phyloP scores from a whole-genome alignment of 2,888 invertebrate genomes.

The Callyntrura guangdongensis region DNA sequence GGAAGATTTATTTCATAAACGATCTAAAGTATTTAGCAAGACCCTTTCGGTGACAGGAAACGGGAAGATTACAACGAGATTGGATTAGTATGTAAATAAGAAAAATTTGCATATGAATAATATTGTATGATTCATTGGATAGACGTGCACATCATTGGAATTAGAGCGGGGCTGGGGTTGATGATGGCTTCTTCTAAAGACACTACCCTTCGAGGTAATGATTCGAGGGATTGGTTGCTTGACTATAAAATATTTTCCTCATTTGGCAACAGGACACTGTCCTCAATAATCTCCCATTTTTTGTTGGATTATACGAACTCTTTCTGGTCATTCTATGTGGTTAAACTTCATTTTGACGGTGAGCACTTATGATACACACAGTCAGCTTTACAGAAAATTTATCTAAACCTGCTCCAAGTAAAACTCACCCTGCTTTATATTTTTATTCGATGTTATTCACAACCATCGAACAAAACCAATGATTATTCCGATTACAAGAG shows the following conservation, averaged over 20 bases:
- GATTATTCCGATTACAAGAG: not conserved
- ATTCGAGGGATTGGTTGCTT: conserved; percentile 29
- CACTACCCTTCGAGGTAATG: not conserved
- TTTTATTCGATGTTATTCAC: not conserved
- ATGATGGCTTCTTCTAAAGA: not conserved
- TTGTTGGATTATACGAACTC: not conserved
- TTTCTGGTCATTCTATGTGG: not conserved
- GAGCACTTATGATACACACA: not conserved
- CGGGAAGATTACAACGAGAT: conserved; percentile 39
- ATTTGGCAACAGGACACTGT: conserved; percentile 33
- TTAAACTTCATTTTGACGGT: not conserved
- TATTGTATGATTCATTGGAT: conserved; percentile 62
- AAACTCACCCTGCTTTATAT: not conserved
- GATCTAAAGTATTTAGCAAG: not conserved
- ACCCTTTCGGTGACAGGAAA: conserved; percentile 1
- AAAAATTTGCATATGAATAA: conserved; percentile 74
- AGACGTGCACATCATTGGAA: conserved; percentile 67
- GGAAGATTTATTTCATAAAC: conserved; percentile 36
- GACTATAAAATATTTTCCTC: conserved; percentile 24
- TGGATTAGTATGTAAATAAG: conserved; percentile 74
- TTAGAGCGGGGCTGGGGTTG: not conserved
- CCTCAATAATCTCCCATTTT: conserved; percentile 35
- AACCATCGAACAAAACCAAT: not conserved
- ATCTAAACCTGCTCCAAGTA: not conserved
- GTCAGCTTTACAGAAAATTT: too few relatives aligned